These are phyloP conservation scores for Clusia tigrina DNA, from an alignment of 2,888 invertebrate genomes.

Conservation along the genomic window DNA sequence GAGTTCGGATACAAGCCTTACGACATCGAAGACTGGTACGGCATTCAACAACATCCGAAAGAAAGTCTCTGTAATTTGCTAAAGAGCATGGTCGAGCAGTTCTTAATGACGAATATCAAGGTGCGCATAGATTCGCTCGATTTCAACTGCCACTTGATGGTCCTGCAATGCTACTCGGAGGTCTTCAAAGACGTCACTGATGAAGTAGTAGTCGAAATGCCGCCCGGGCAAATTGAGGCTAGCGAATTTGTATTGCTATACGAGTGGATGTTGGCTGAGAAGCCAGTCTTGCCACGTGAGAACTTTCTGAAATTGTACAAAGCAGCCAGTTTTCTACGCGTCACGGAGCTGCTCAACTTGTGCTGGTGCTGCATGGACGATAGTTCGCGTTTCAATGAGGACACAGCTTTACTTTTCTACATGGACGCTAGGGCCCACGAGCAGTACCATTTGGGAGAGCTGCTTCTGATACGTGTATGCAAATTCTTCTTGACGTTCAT, in stretches of 20 bases:
- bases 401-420: constrained; percentile 76
- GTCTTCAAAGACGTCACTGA: constrained; percentile 54
- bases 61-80: constrained; percentile 42
- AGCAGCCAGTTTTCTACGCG: constrained; percentile 75
- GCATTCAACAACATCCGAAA: constrained; percentile 42
- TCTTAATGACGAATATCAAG: constrained; percentile 44
- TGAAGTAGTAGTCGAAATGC: constrained; percentile 47
- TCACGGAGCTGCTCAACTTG: constrained; percentile 79
- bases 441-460: constrained; percentile 48
- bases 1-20: constrained; percentile 43
- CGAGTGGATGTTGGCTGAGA: constrained; percentile 83
- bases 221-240: constrained; percentile 64
- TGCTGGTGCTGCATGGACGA: constrained; percentile 77
- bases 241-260: constrained; percentile 77
- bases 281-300: constrained; percentile 71
- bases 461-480: constrained; percentile 72
- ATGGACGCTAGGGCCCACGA: constrained; percentile 68
- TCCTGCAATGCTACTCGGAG: constrained; percentile 59
- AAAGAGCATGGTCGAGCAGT: constrained; percentile 45
- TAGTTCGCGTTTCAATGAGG: constrained; percentile 71
- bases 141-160: constrained; percentile 52
- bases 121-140: constrained; percentile 37
- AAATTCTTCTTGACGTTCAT: constrained; percentile 80
- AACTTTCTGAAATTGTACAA: constrained; percentile 78
- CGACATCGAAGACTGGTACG: constrained; percentile 43